A percentile compares a stretch with the other conserved stretches of the same genome.
Evolutionary conservation across 2,113 vertebrate species (phyloP).

Genomic region (Azemiops feae): DNA sequence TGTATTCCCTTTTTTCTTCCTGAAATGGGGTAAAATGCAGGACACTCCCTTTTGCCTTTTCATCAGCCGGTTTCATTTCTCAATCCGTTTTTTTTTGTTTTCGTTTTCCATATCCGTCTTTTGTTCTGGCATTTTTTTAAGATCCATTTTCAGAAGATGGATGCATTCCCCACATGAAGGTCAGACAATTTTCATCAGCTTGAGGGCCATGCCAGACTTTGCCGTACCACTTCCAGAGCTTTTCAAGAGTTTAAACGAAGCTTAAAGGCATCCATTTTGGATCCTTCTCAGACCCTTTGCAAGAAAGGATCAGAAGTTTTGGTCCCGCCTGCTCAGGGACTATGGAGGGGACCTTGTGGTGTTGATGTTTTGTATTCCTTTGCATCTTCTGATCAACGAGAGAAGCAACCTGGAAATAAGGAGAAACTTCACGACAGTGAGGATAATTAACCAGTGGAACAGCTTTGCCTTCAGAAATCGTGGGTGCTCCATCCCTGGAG

Average conservation of each 20-base stretch:
- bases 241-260: not conserved
- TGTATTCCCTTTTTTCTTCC: not conserved
- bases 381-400: not conserved
- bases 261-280: not conserved
- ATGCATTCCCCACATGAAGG: not conserved
- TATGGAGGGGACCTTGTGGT: not conserved
- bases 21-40: no score
- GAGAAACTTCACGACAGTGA: no score
- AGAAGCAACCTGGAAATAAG: no score
- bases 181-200: not conserved
- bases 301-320: not conserved
- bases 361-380: not conserved
- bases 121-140: no score
- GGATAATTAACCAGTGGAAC: no score
- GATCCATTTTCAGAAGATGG: not conserved
- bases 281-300: not conserved
- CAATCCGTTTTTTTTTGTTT: no score
- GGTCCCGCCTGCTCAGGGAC: not conserved
- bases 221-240: not conserved
- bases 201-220: not conserved
- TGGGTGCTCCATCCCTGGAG: no score
- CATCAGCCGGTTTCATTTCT: no score
- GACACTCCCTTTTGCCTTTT: not conserved
- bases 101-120: no score
- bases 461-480: no score